phyloP scores from a whole-genome alignment of 2,113 vertebrate species.

The Pygoscelis adeliae region DNA sequence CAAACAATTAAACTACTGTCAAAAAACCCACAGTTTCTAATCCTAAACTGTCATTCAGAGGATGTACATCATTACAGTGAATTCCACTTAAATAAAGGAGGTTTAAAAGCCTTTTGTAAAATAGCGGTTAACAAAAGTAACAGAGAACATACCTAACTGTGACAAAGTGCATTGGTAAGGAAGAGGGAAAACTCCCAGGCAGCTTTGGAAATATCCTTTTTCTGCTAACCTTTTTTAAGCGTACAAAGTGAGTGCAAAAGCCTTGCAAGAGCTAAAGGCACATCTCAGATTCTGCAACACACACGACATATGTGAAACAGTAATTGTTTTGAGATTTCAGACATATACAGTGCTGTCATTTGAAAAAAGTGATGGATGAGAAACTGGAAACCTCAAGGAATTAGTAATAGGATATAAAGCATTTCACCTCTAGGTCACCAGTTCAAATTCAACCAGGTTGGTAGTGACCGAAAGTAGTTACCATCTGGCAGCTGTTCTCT shows the following conservation, averaged over 20 bases:
- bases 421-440: constrained; percentile 73
- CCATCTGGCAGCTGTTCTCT: constrained; percentile 70
- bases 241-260: background rate
- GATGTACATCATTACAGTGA: background rate
- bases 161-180: background rate
- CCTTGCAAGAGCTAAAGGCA: background rate
- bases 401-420: constrained; percentile 72
- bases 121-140: background rate
- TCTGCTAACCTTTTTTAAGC: background rate
- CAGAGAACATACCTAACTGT: background rate
- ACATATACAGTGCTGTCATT: constrained; percentile 53
- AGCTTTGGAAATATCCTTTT: background rate
- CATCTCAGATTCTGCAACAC: background rate
- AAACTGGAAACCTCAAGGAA: constrained; percentile 69
- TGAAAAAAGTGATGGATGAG: constrained; percentile 71
- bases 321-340: constrained; percentile 61
- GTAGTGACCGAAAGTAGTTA: constrained; percentile 63
- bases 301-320: background rate
- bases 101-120: background rate
- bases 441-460: constrained; percentile 71
- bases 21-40: background rate
- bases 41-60: background rate
- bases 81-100: background rate
- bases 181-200: background rate
- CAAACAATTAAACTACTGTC: background rate